Percentiles rank a stretch among this genome's conserved stretches.
Evolutionary conservation across 1,140 invertebrate genomes (phyloP).

Genomic region (Penaeus indicus): DNA sequence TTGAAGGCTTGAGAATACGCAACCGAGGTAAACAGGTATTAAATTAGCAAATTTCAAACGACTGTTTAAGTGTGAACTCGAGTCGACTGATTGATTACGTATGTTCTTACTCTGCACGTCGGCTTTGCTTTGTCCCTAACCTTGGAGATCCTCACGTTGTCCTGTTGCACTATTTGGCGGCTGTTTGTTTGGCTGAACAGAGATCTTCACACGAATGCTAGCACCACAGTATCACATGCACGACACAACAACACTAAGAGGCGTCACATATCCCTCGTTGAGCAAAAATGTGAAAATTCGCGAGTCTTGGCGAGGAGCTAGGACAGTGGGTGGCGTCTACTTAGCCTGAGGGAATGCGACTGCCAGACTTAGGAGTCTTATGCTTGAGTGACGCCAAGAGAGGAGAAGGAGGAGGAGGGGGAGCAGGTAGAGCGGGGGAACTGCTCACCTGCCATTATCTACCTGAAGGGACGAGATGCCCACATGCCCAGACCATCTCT

Average conservation of each 20-base stretch:
- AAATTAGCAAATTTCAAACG: too few relatives aligned
- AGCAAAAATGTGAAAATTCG: not conserved
- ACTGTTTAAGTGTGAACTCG: too few relatives aligned
- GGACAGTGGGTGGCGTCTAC: conserved; percentile 61
- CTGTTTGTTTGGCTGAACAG: too few relatives aligned
- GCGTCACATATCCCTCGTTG: conserved; percentile 30
- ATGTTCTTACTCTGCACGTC: conserved; percentile 34
- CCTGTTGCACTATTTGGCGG: conserved; percentile 15
- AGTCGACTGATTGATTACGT: too few relatives aligned
- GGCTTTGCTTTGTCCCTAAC: conserved; percentile 56
- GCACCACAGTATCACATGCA: conserved; percentile 9
- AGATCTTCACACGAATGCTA: not conserved
- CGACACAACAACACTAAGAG: conserved; percentile 15
- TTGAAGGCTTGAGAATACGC: too few relatives aligned
- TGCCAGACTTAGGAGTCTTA: conserved; percentile 61
- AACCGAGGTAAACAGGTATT: too few relatives aligned
- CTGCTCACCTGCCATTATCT: conserved; percentile 66
- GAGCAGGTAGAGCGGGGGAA: conserved; percentile 46
- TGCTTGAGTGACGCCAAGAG: conserved; percentile 65
- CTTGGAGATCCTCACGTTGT: conserved; percentile 46
- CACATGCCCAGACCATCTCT: conserved; percentile 60
- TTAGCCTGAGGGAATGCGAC: conserved; percentile 64
- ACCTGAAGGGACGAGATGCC: conserved; percentile 64
- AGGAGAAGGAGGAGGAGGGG: conserved; percentile 54
- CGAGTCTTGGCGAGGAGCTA: conserved; percentile 33